Evolutionary conservation across 2,113 vertebrate species (phyloP).

Genomic region (Oceanites oceanicus): DNA sequence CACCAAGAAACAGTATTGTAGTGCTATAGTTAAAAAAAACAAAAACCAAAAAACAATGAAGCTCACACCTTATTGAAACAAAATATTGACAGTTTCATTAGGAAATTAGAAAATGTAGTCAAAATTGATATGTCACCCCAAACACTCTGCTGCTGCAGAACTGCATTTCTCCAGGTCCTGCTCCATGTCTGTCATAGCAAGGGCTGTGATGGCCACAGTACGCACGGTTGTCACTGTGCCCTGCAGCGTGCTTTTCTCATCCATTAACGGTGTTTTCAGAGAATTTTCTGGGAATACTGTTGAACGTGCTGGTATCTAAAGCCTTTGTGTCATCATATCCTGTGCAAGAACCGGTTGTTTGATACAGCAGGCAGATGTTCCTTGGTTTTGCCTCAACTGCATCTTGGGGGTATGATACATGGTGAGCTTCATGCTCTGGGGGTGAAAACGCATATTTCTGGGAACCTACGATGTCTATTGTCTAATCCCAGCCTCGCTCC

Average conservation of each 20-base stretch:
- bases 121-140: neutral
- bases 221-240: fast-evolving
- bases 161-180: neutral
- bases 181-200: neutral
- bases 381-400: neutral
- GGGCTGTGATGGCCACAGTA: too few relatives aligned
- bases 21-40: too few relatives aligned
- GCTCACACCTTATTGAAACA: neutral
- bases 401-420: neutral
- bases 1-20: neutral
- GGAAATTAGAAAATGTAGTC: neutral
- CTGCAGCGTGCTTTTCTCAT: neutral
- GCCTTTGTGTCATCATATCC: neutral
- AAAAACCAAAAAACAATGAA: neutral
- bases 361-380: neutral
- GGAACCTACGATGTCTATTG: fast-evolving
- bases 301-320: neutral
- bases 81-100: neutral
- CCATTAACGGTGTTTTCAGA: neutral
- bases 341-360: neutral
- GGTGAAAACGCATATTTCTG: neutral
- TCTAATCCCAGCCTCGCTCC: neutral
- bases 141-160: neutral
- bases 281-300: neutral
- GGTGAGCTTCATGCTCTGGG: neutral